phyloP scores from a whole-genome alignment of 2,113 vertebrate species.

The Python bivittatus region DNA sequence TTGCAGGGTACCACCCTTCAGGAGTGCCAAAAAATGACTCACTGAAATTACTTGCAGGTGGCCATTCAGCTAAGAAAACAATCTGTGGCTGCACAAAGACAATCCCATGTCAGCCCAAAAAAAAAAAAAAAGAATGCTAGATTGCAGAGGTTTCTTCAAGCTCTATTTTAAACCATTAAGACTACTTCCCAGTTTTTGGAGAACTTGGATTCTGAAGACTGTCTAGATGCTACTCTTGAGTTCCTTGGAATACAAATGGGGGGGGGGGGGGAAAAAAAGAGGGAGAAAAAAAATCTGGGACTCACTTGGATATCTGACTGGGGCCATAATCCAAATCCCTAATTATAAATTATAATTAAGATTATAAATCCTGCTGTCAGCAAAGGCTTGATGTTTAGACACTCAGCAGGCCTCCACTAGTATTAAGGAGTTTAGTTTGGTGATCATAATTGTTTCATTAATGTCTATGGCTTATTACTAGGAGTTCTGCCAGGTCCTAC shows the following conservation, averaged over 20 bases:
- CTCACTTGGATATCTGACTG: neutral
- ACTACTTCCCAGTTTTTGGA: neutral
- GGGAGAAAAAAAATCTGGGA: neutral
- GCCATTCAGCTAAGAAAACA: neutral
- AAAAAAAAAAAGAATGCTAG: neutral
- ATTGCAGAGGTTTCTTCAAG: neutral
- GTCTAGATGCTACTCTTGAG: neutral
- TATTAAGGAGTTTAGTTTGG: neutral
- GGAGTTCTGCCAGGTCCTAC: neutral
- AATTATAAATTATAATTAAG: neutral
- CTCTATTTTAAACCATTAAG: neutral
- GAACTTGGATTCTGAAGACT: neutral
- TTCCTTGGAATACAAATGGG: neutral
- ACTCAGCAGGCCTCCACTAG: neutral
- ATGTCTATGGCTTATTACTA: neutral
- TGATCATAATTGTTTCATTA: neutral
- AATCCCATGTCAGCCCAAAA: neutral
- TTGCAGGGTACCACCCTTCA: neutral
- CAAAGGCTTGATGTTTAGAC: neutral
- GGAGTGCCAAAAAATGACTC: neutral
- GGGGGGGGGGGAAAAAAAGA: neutral
- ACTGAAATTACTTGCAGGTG: neutral
- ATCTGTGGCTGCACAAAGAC: neutral
- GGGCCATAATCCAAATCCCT: no score
- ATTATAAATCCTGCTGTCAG: neutral